Conservation (phyloP, 1,140 invertebrate genomes). For the Pogonomyrmex californicus region DNA sequence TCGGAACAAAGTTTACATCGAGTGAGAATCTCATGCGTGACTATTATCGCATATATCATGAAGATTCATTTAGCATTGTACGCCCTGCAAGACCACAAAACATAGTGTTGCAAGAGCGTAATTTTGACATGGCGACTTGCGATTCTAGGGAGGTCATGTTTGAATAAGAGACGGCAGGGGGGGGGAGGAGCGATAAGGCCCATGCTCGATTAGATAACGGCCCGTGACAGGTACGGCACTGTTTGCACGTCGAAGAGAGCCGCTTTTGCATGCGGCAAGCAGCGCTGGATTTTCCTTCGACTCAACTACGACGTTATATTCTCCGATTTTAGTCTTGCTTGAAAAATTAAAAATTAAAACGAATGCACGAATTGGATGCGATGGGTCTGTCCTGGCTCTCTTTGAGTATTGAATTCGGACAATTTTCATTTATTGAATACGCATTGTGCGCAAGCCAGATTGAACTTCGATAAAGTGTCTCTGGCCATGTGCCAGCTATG, state of each 20-base stretch:
- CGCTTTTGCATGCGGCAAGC: constrained; percentile 50
- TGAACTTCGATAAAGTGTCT: constrained; percentile 33
- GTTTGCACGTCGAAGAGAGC: constrained; percentile 64
- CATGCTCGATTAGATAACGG: constrained; percentile 72
- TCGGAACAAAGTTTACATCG: neutral
- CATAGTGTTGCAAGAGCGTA: constrained; percentile 35
- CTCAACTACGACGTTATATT: neutral
- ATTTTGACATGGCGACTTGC: constrained; percentile 53
- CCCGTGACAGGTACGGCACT: constrained; percentile 67
- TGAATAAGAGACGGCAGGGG: constrained; percentile 37
- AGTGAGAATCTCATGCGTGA: constrained; percentile 27
- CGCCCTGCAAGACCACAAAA: neutral
- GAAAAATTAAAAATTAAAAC: neutral
- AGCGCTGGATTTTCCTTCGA: neutral
- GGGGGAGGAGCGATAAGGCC: constrained; percentile 55
- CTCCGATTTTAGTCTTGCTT: neutral
- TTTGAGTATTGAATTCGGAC: constrained; percentile 39
- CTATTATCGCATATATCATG: neutral
- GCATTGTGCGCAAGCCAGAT: constrained; percentile 41
- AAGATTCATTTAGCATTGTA: constrained; percentile 10
- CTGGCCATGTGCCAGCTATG: constrained; percentile 61
- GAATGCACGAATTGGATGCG: neutral
- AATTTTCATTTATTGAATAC: constrained; percentile 51
- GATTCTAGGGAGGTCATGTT: constrained; percentile 52
- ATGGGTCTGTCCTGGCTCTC: neutral